Conservation (phyloP, 2,888 invertebrate species). For the Baronia brevicornis region DNA sequence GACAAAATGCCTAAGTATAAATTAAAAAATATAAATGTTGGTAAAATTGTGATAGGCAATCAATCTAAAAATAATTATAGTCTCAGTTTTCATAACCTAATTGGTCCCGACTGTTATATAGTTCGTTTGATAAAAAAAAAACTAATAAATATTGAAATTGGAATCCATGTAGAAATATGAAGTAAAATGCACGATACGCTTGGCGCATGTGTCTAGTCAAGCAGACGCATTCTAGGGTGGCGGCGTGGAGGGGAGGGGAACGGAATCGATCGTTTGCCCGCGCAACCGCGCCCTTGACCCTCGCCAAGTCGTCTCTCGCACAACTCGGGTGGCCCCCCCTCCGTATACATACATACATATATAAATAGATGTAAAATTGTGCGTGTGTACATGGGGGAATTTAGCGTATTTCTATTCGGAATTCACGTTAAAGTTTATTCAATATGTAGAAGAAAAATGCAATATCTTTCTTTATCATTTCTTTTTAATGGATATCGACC, state of each 20-base stretch:
- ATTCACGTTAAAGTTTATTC: background rate
- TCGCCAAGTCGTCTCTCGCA: conserved; percentile 24
- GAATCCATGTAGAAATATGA: background rate
- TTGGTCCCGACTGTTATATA: too few species aligned
- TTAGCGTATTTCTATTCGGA: conserved; percentile 5
- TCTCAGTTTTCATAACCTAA: too few species aligned
- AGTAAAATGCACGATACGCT: conserved; percentile 1
- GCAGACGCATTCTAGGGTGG: conserved; percentile 4
- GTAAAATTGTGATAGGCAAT: too few species aligned
- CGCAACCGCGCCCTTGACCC: conserved; percentile 58
- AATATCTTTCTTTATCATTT: too few species aligned
- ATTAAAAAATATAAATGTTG: too few species aligned
- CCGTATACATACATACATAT: conserved; percentile 3
- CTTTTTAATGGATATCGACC: too few species aligned
- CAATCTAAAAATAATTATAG: too few species aligned
- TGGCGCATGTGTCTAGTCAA: conserved; percentile 1
- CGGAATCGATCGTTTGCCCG: conserved; percentile 26
- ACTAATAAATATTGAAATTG: background rate
- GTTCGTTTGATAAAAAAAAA: too few species aligned
- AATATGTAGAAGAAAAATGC: too few species aligned
- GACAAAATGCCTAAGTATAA: too few species aligned
- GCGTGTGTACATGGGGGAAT: conserved; percentile 7
- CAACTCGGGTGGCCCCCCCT: conserved; percentile 13
- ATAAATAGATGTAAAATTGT: too few species aligned
- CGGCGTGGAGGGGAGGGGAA: conserved; percentile 10